Percentiles rank a stretch among this genome's conserved stretches.
phyloP scores from a whole-genome alignment of 2,888 invertebrate species.

The Drosophila buzzatii region DNA sequence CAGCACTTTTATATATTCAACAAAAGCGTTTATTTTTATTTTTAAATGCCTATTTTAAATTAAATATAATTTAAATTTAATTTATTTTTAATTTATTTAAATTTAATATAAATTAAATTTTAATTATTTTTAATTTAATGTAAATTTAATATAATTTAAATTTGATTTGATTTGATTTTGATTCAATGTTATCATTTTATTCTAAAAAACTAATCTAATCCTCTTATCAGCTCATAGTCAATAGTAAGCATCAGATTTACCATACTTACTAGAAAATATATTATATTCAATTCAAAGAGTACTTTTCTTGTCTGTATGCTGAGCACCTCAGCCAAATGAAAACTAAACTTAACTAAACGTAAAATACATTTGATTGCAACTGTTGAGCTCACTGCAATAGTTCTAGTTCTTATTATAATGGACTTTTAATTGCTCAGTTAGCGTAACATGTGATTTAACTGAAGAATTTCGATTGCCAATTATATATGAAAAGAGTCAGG shows the following conservation, averaged over 20 bases:
- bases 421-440: constrained; percentile 44
- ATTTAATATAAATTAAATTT: too few relatives aligned
- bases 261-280: not conserved
- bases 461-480: not conserved
- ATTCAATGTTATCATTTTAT: not conserved
- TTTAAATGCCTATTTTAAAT: too few relatives aligned
- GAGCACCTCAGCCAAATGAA: constrained; percentile 11
- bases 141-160: too few relatives aligned
- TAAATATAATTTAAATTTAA: too few relatives aligned
- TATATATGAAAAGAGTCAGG: not conserved
- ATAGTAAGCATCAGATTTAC: not conserved
- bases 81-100: too few relatives aligned
- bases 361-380: constrained; percentile 7
- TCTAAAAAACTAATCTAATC: not conserved
- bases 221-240: not conserved
- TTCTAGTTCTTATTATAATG: constrained; percentile 26
- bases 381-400: not conserved
- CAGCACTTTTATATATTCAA: too few relatives aligned
- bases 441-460: constrained; percentile 1
- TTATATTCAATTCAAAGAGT: not conserved
- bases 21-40: too few relatives aligned
- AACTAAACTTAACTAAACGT: constrained; percentile 45
- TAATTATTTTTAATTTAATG: too few relatives aligned
- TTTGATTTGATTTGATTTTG: too few relatives aligned
- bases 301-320: not conserved